Conservation (phyloP, 2,888 invertebrate genomes). For the Temnothorax unifasciatus region DNA sequence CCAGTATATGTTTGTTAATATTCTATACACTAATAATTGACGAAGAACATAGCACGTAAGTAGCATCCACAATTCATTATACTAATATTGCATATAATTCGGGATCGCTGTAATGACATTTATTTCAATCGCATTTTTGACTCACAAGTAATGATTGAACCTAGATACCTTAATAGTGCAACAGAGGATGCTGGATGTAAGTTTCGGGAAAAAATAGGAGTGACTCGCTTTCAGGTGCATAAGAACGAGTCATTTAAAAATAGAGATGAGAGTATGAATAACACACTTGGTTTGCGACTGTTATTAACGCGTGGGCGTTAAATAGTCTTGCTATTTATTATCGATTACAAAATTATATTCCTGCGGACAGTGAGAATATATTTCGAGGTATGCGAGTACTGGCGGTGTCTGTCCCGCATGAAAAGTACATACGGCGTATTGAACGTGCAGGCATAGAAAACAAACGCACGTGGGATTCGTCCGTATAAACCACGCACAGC, state of each 20-base stretch:
- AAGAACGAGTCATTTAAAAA: not conserved
- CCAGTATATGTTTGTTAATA: too few relatives aligned
- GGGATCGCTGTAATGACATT: too few relatives aligned
- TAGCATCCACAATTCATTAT: too few relatives aligned
- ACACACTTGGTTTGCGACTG: not conserved
- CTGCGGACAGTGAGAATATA: not conserved
- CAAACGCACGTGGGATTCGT: conserved; percentile 35
- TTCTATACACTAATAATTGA: too few relatives aligned
- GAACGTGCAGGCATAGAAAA: conserved; percentile 24
- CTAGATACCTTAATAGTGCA: too few relatives aligned
- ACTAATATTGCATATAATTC: too few relatives aligned
- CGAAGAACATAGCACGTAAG: too few relatives aligned
- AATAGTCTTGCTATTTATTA: not conserved
- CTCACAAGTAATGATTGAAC: too few relatives aligned
- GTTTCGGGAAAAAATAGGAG: not conserved
- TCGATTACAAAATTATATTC: conserved; percentile 4
- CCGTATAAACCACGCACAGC: conserved; percentile 44
- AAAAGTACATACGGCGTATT: not conserved
- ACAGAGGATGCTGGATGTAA: not conserved
- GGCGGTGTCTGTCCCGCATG: not conserved
- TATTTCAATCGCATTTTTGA: too few relatives aligned
- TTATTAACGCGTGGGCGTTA: not conserved
- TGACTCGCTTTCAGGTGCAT: not conserved
- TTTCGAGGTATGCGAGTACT: not conserved
- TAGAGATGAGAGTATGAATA: conserved; percentile 4